These are phyloP conservation scores for Habropoda laboriosa DNA, from an alignment of 1,140 invertebrate genomes.

Conservation along the genomic window DNA sequence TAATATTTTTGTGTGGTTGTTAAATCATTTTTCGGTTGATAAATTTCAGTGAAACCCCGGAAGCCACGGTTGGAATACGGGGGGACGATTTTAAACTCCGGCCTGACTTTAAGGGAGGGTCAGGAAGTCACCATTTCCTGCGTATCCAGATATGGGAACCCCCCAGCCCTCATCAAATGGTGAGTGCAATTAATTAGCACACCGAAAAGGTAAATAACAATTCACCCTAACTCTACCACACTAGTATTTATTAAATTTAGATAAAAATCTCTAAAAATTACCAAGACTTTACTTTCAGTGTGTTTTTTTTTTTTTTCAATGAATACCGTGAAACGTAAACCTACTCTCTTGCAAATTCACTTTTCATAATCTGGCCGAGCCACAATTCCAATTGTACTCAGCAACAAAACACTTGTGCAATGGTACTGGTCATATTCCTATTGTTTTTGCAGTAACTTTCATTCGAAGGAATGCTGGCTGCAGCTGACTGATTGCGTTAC, in stretches of 20 bases:
- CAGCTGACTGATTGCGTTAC: not conserved
- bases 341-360: not conserved
- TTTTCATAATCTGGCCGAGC: not conserved
- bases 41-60: constrained; percentile 89
- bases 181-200: constrained; percentile 71
- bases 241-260: not conserved
- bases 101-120: constrained; percentile 87
- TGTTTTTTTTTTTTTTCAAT: no score
- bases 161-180: constrained; percentile 92
- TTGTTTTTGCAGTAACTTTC: constrained; percentile 34
- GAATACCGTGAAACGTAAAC: not conserved
- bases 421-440: not conserved
- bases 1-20: not conserved
- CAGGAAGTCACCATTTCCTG: constrained; percentile 90
- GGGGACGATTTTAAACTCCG: constrained; percentile 84
- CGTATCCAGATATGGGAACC: constrained; percentile 92
- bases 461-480: constrained; percentile 14
- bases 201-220: not conserved
- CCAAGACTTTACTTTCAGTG: not conserved
- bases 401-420: constrained; percentile 13
- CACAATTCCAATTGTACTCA: not conserved
- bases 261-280: not conserved
- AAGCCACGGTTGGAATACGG: constrained; percentile 90
- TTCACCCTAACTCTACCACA: not conserved
- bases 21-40: not conserved